These are phyloP conservation scores for Furcula furcula DNA, from an alignment of 2,888 invertebrate species.

Conservation along the genomic window DNA sequence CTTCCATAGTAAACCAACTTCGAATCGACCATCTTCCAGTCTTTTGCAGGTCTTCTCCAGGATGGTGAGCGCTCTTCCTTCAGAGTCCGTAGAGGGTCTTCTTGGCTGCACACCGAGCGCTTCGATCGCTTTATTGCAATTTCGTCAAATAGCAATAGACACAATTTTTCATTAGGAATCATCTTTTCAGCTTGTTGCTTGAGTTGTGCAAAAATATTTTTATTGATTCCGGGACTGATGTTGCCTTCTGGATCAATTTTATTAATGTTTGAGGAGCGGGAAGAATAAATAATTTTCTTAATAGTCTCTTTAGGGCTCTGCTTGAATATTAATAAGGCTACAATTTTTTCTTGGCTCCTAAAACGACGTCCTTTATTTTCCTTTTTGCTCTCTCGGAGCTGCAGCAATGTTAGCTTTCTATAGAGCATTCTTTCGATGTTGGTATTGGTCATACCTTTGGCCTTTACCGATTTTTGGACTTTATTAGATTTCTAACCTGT, in stretches of 20 bases:
- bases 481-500: too few species aligned
- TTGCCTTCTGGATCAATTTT: conserved; percentile 9
- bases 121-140: conserved; percentile 30
- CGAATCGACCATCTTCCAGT: too few species aligned
- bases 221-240: conserved; percentile 17
- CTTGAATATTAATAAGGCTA: conserved; percentile 17
- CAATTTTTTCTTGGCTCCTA: conserved; percentile 17
- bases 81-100: too few species aligned
- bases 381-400: conserved; percentile 3
- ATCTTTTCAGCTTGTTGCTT: conserved; percentile 16
- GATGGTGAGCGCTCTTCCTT: too few species aligned
- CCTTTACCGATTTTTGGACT: too few species aligned
- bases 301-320: conserved; percentile 17
- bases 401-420: background rate
- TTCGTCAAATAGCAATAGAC: conserved; percentile 30
- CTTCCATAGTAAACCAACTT: too few species aligned
- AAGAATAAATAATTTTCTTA: conserved; percentile 17
- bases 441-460: too few species aligned
- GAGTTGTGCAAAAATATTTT: conserved; percentile 22
- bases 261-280: conserved; percentile 16
- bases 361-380: conserved; percentile 16
- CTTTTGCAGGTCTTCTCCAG: too few species aligned
- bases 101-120: too few species aligned
- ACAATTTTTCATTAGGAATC: conserved; percentile 18
- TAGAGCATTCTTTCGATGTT: too few species aligned